Conservation (phyloP, 2,888 invertebrate genomes). For the Trichopria drosophilae region DNA sequence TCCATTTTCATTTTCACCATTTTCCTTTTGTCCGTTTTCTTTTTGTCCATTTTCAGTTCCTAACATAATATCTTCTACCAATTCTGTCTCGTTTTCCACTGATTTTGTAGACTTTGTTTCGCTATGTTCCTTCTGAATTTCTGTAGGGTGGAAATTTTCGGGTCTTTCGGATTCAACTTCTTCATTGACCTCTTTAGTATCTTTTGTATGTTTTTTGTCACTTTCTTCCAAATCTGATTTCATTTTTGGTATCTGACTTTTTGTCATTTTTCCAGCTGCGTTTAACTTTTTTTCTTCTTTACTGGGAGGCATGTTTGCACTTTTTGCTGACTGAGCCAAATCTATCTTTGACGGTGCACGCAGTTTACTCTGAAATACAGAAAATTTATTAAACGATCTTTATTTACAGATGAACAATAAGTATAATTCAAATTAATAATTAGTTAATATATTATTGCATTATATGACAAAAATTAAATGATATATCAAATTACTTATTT, state of each 20-base stretch:
- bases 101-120: slow-evolving; percentile 16
- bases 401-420: too few relatives aligned
- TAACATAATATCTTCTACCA: slow-evolving; percentile 24
- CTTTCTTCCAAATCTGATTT: slow-evolving; percentile 39
- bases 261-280: slow-evolving; percentile 21
- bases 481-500: too few relatives aligned
- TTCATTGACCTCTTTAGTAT: slow-evolving; percentile 9
- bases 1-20: slow-evolving; percentile 23
- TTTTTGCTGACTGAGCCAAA: slow-evolving; percentile 28
- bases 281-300: slow-evolving; percentile 35
- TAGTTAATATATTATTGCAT: too few relatives aligned
- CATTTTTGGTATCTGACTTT: slow-evolving; percentile 29
- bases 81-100: slow-evolving; percentile 23
- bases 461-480: too few relatives aligned
- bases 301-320: slow-evolving; percentile 18
- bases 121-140: slow-evolving; percentile 11
- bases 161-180: slow-evolving; percentile 17
- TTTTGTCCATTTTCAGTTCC: slow-evolving; percentile 1
- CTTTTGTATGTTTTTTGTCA: slow-evolving; percentile 17
- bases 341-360: slow-evolving; percentile 35
- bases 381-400: neutral
- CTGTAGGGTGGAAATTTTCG: too few relatives aligned
- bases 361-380: slow-evolving; percentile 43
- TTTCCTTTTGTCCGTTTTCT: slow-evolving; percentile 21
- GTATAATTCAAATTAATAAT: too few relatives aligned